Evolutionary conservation across 2,888 invertebrate genomes (phyloP).

Genomic region (Tetropium fuscum): DNA sequence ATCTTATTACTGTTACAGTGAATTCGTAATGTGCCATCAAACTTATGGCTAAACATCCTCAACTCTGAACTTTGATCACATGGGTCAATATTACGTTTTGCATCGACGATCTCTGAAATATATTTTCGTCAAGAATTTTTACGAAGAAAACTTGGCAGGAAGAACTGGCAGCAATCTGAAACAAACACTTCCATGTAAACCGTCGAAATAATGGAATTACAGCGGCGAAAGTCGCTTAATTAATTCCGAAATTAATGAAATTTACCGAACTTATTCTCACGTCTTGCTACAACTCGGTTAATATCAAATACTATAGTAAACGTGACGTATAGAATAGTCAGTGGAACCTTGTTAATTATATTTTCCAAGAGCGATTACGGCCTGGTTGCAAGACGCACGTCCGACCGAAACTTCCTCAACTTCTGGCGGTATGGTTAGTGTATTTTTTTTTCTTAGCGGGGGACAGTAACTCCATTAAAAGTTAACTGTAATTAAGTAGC

Average conservation of each 20-base stretch:
- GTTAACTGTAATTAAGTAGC: slow-evolving; percentile 13
- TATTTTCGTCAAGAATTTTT: too few species aligned
- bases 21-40: slow-evolving; percentile 53
- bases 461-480: slow-evolving; percentile 17
- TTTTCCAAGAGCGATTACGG: slow-evolving; percentile 22
- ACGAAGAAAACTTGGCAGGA: too few species aligned
- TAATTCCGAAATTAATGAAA: slow-evolving; percentile 6
- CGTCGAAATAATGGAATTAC: slow-evolving; percentile 1
- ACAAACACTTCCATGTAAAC: neutral
- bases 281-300: slow-evolving; percentile 4
- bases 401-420: slow-evolving; percentile 11
- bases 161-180: too few species aligned
- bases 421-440: slow-evolving; percentile 2
- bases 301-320: neutral
- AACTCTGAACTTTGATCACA: too few species aligned
- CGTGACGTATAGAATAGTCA: slow-evolving; percentile 13
- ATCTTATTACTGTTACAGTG: slow-evolving; percentile 60
- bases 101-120: too few species aligned
- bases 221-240: neutral
- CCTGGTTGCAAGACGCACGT: slow-evolving; percentile 2
- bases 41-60: slow-evolving; percentile 11
- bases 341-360: slow-evolving; percentile 13
- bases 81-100: too few species aligned
- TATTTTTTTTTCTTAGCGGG: slow-evolving; percentile 5
- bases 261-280: slow-evolving; percentile 1